Evolutionary conservation across 2,797 vertebrate species (phyloP).

Genomic region (Helicolenus hilgendorfi): DNA sequence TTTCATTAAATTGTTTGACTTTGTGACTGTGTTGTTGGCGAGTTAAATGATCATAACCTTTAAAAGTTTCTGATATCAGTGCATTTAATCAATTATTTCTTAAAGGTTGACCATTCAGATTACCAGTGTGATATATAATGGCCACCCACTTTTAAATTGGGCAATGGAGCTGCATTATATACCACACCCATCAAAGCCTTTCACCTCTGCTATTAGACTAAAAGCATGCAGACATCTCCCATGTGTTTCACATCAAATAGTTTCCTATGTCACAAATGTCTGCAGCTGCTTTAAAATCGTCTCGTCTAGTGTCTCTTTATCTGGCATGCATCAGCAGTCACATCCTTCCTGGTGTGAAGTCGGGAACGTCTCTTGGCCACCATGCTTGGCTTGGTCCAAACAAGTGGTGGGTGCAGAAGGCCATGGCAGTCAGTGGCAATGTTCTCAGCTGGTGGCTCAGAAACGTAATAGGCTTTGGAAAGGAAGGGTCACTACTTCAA

Average conservation of each 20-base stretch:
- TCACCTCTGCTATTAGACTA: neutral
- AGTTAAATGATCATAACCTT: neutral
- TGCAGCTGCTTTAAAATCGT: conserved; percentile 64
- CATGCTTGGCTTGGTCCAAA: conserved; percentile 66
- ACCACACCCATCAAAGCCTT: conserved; percentile 19
- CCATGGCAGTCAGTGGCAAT: conserved; percentile 38
- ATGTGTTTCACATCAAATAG: conserved; percentile 39
- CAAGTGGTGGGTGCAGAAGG: conserved; percentile 62
- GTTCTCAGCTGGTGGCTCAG: conserved; percentile 41
- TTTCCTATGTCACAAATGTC: conserved; percentile 47
- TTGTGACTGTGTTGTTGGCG: neutral
- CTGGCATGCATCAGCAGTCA: conserved; percentile 80
- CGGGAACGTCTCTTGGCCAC: conserved; percentile 65
- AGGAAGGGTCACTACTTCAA: conserved; percentile 46
- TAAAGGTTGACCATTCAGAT: conserved; percentile 6
- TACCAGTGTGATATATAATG: neutral
- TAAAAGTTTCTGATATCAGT: neutral
- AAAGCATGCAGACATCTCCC: conserved; percentile 10
- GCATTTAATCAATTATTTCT: neutral
- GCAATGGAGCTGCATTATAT: neutral
- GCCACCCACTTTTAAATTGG: neutral
- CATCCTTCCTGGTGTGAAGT: conserved; percentile 73
- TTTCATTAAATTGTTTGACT: neutral
- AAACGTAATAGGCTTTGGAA: conserved; percentile 60
- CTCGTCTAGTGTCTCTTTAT: conserved; percentile 59